Evolutionary conservation across 2,113 vertebrate species (phyloP), one percentile per base, ranked within the genome.

Genomic region (Neolamprologus cancellatus): DNA sequence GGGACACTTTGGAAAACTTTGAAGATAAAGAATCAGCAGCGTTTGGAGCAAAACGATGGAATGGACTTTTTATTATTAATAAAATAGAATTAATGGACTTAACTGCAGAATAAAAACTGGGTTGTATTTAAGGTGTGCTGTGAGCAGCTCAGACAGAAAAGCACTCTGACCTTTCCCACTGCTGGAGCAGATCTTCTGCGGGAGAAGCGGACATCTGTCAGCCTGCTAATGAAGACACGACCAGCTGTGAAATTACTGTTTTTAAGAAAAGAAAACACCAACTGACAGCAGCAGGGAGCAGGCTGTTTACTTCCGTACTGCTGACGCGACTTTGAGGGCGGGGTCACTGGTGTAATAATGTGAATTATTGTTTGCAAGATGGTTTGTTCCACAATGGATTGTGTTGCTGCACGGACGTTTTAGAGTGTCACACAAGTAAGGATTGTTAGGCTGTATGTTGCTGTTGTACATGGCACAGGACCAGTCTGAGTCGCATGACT

Each of bases 101-200:
- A 13, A 30, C 17, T n/a, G 25, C 46, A 11, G 76, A n/a, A 25
- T 15, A 52, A 14, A 50, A 15, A 0, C 17, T 1, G 6, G 7
- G 48, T 13, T 0, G 61, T 20, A 0, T 41, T 4, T 17, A 3
- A 28, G 14, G 61, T 66, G 61, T 13, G 32, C 2, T 66, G 36
- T 23, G 36, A 2, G 69, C 0, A 30, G 69, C 41, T 36, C 8
- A 17, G 64, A 11, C 15, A 78, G 5, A 74, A 36, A 0, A 2
- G 4, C 25, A 6, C 6, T 69, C 95, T 92, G 84, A 96, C 96
- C 96, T 95, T 78, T 94, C 86, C 96, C 95, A 96, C 15, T 83
- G 86, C 57, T 87, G 71, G 36, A 95, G 81, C 88, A 94, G 1
- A 2, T 92, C 32, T 36, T 94, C 90, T 9, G 83, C 25, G 3